Evolutionary conservation across 64 coral and sea anemone species (phyloP).

Genomic region (Dendrophyllia cribrosa): DNA sequence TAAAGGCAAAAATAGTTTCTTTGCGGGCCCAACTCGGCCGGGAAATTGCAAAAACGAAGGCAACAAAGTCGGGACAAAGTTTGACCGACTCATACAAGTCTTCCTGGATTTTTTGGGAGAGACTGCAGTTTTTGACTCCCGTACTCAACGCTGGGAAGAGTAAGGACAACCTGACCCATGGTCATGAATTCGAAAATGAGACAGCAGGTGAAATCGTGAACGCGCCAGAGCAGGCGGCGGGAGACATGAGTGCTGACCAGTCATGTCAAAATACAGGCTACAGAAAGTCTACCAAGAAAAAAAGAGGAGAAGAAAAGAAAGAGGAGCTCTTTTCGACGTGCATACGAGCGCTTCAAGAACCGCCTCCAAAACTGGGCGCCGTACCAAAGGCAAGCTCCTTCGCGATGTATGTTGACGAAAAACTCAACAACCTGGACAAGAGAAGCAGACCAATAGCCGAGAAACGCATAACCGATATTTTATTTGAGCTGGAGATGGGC

Average conservation of each 20-base stretch:
- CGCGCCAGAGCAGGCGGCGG: neutral
- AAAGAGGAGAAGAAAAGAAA: neutral
- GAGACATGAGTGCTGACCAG: neutral
- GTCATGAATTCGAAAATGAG: neutral
- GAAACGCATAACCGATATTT: conserved; percentile 51
- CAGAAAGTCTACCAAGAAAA: neutral
- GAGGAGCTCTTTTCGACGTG: neutral
- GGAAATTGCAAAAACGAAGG: conserved; percentile 48
- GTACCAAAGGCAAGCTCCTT: conserved; percentile 3
- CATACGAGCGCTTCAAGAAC: neutral
- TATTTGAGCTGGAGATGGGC: conserved; percentile 51
- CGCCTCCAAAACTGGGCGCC: neutral
- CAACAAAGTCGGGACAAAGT: conserved; percentile 46
- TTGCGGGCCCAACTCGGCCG: conserved; percentile 48
- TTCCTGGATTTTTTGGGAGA: conserved; percentile 51
- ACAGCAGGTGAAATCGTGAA: neutral
- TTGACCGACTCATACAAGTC: conserved; percentile 44
- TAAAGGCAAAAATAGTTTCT: conserved; percentile 59
- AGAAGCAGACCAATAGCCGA: conserved; percentile 46
- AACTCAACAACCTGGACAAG: conserved; percentile 38
- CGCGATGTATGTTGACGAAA: conserved; percentile 21
- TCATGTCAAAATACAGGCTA: neutral
- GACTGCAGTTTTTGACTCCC: conserved; percentile 37
- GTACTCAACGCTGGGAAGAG: conserved; percentile 53
- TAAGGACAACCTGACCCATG: conserved; percentile 41